Evolutionary conservation across 23 tunicate genomes (phyloP).

Genomic region (Trididemnum nubilum): DNA sequence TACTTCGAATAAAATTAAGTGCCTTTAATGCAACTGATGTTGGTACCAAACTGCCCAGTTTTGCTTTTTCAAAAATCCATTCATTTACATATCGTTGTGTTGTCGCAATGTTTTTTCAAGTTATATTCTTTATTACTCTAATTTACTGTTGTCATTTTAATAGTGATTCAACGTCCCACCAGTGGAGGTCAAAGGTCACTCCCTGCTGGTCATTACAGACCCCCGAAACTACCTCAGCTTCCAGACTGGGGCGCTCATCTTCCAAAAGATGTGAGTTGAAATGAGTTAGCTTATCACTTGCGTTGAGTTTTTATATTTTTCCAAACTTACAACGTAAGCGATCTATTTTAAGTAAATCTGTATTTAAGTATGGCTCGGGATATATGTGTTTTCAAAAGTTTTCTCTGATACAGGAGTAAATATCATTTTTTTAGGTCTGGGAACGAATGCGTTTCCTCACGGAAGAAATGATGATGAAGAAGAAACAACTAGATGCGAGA

Average conservation of each 20-base stretch:
- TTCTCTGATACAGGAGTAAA: too few relatives aligned
- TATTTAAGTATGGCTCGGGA: too few relatives aligned
- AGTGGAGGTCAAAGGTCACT: background rate
- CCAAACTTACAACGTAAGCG: background rate
- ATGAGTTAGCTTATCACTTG: too few relatives aligned
- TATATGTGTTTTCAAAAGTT: too few relatives aligned
- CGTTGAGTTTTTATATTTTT: background rate
- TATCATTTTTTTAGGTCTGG: constrained; percentile 68
- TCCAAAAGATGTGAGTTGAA: constrained; percentile 75
- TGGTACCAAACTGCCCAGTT: too few relatives aligned
- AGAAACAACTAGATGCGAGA: constrained; percentile 73
- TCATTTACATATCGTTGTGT: too few relatives aligned
- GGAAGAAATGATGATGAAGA: constrained; percentile 84
- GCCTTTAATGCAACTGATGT: too few relatives aligned
- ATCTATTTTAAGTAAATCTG: too few relatives aligned
- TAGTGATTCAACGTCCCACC: constrained; percentile 11
- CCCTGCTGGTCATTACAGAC: constrained; percentile 30
- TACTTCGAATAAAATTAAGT: too few relatives aligned
- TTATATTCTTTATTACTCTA: too few relatives aligned
- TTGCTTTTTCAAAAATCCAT: too few relatives aligned
- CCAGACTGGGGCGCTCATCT: constrained; percentile 97
- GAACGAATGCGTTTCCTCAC: constrained; percentile 85
- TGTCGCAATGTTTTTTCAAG: too few relatives aligned
- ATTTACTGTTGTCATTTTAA: background rate
- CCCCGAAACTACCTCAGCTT: constrained; percentile 57